These are phyloP conservation scores for Apodemus speciosus DNA, from an alignment of 2,113 vertebrate genomes.

Conservation along the genomic window DNA sequence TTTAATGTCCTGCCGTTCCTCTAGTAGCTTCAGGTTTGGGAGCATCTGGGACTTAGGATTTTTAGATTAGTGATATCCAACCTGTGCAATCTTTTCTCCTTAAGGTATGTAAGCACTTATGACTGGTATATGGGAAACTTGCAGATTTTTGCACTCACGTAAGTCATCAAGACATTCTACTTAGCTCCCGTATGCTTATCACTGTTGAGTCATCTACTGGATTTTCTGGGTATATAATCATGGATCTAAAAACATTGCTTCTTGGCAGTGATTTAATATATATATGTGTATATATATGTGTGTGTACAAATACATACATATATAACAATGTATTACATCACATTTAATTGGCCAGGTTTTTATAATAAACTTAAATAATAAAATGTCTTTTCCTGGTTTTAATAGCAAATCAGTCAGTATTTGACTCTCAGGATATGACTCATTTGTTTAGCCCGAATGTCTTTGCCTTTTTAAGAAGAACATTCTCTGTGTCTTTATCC, in stretches of 20 bases:
- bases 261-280: neutral
- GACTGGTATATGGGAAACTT: neutral
- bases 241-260: neutral
- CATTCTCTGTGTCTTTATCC: neutral
- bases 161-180: neutral
- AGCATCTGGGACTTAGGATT: neutral
- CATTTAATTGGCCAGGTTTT: constrained; percentile 34
- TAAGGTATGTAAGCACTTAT: neutral
- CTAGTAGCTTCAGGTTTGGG: neutral
- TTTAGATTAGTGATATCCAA: neutral
- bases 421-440: constrained; percentile 27
- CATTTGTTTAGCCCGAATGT: constrained; percentile 24
- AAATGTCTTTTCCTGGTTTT: neutral
- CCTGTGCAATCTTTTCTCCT: neutral
- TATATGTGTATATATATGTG: neutral
- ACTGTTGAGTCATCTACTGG: neutral
- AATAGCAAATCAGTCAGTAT: neutral
- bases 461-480: constrained; percentile 15
- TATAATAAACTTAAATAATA: constrained; percentile 4
- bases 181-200: neutral
- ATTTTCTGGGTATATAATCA: constrained; percentile 27
- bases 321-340: neutral
- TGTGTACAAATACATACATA: too few relatives aligned
- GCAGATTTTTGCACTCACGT: neutral
- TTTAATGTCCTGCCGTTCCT: neutral